These are phyloP conservation scores for Etheostoma spectabile DNA, from an alignment of 2,113 vertebrate species.

Conservation along the genomic window DNA sequence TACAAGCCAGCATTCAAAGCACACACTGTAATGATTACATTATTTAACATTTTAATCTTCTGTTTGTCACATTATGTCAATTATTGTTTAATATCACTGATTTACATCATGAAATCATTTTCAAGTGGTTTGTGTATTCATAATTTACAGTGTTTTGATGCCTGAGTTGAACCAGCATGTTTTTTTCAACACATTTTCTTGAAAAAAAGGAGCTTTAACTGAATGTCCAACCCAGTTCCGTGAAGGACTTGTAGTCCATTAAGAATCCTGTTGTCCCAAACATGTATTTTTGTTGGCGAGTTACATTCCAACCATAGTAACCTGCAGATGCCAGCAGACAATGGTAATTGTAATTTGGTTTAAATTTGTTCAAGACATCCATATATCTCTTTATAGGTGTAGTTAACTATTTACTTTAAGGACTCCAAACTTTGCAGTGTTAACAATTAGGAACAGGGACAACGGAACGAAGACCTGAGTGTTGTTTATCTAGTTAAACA, in stretches of 20 bases:
- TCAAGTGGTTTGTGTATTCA: background rate
- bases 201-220: too few relatives aligned
- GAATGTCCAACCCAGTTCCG: background rate
- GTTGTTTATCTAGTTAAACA: background rate
- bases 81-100: background rate
- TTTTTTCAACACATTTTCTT: constrained; percentile 4
- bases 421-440: background rate
- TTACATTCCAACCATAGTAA: background rate
- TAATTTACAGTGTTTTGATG: background rate
- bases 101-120: background rate
- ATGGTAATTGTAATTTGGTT: background rate
- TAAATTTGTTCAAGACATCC: background rate
- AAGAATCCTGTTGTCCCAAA: background rate
- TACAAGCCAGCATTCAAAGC: background rate
- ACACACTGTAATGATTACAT: too few relatives aligned
- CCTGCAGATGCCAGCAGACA: background rate
- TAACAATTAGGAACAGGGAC: background rate
- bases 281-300: background rate
- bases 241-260: background rate
- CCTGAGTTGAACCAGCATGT: background rate
- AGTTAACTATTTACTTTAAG: background rate
- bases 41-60: background rate
- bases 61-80: background rate
- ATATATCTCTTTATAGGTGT: background rate
- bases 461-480: background rate